These are phyloP conservation scores for Harpalus rufipes DNA, from an alignment of 2,888 invertebrate genomes.

Conservation along the genomic window DNA sequence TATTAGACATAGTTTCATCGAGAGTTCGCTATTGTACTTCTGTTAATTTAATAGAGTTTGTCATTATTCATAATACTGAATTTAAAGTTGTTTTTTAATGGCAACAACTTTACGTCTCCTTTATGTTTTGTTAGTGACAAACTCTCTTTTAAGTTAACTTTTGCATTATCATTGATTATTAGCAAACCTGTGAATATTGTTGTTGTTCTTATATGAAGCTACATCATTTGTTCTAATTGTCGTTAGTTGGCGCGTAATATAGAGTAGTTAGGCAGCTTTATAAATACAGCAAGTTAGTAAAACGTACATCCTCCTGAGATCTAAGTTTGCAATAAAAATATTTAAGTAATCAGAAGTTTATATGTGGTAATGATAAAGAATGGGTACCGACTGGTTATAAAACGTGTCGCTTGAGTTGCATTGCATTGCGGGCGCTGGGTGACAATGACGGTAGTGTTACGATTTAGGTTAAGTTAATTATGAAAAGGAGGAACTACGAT, in stretches of 20 bases:
- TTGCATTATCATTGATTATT: not conserved
- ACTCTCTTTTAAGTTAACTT: not conserved
- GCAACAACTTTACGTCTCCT: too few species aligned
- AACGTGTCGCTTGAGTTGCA: not conserved
- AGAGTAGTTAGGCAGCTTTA: not conserved
- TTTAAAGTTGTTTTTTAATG: too few species aligned
- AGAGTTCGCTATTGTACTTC: too few species aligned
- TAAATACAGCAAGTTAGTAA: slow-evolving; percentile 23
- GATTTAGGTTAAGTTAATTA: slow-evolving; percentile 73
- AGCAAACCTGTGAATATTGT: not conserved
- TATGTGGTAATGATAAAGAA: slow-evolving; percentile 54
- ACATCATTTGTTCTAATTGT: not conserved
- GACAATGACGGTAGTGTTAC: slow-evolving; percentile 67
- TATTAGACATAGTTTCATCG: too few species aligned
- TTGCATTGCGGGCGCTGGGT: not conserved
- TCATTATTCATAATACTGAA: too few species aligned
- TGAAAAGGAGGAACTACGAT: slow-evolving; percentile 71
- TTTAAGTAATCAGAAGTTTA: slow-evolving; percentile 55
- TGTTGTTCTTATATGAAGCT: not conserved
- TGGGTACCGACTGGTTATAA: slow-evolving; percentile 17
- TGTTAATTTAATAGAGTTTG: too few species aligned
- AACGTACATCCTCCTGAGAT: slow-evolving; percentile 41
- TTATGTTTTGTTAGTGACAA: too few species aligned
- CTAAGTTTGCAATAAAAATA: slow-evolving; percentile 50
- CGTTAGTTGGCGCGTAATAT: not conserved